Percentiles rank a stretch among this genome's conserved stretches.
These are phyloP conservation scores for Lerema accius DNA, from an alignment of 1,140 invertebrate species.

Conservation along the genomic window DNA sequence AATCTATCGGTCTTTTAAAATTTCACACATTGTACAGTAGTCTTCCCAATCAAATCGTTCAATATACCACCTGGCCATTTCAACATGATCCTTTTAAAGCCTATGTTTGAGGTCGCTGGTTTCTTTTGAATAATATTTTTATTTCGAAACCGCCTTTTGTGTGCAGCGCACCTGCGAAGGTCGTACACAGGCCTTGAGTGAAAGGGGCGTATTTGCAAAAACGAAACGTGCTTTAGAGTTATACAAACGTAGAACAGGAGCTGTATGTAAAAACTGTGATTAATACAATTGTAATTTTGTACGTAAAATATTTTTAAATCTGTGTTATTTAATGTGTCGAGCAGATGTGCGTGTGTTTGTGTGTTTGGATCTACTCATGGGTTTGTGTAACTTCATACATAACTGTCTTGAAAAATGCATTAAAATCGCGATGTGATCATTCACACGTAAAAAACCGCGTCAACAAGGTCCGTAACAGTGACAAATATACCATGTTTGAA, in stretches of 20 bases:
- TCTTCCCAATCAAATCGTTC: not conserved
- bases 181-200: slow-evolving; percentile 38
- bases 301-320: no score
- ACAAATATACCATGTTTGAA: no score
- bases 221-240: slow-evolving; percentile 2
- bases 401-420: no score
- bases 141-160: not conserved
- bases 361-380: no score
- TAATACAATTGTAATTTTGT: no score
- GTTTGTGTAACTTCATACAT: no score
- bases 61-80: not conserved
- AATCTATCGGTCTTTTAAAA: not conserved
- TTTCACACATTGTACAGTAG: not conserved
- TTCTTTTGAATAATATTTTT: slow-evolving; percentile 3
- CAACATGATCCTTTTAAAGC: not conserved
- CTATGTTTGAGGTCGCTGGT: not conserved
- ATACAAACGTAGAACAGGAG: slow-evolving; percentile 7
- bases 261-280: no score
- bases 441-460: no score
- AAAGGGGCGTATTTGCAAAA: slow-evolving; percentile 23
- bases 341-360: no score
- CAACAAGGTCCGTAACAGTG: no score
- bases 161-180: slow-evolving; percentile 39
- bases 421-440: no score
- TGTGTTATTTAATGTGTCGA: no score